Conservation (phyloP, 2,797 vertebrate species). For the Enteromius afrohamiltoni region DNA sequence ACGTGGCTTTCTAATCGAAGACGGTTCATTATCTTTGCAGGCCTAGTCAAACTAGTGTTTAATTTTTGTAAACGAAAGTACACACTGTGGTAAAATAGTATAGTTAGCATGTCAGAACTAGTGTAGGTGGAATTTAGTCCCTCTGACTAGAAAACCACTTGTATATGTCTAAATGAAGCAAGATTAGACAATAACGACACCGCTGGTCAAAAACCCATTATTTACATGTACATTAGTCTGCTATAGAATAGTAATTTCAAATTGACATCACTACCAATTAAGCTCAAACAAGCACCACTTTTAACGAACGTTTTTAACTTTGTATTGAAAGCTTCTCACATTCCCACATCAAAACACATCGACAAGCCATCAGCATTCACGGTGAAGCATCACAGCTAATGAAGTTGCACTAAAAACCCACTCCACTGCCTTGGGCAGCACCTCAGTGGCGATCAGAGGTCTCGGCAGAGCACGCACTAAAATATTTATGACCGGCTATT, state of each 20-base stretch:
- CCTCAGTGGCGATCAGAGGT: constrained; percentile 41
- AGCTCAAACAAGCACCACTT: constrained; percentile 29
- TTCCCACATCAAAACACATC: constrained; percentile 41
- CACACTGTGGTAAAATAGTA: not conserved
- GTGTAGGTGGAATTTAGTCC: not conserved
- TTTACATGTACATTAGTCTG: constrained; percentile 4
- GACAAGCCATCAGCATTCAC: constrained; percentile 40
- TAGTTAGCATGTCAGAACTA: too few relatives aligned
- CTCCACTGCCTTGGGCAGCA: constrained; percentile 38
- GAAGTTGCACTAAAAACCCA: constrained; percentile 45
- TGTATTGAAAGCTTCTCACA: constrained; percentile 24
- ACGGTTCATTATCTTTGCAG: not conserved
- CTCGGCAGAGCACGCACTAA: constrained; percentile 44
- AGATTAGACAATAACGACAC: not conserved
- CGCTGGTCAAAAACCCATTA: not conserved
- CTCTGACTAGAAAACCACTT: not conserved
- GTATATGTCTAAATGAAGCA: not conserved
- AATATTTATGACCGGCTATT: constrained; percentile 65
- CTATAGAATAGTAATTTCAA: constrained; percentile 11
- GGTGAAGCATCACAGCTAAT: constrained; percentile 37
- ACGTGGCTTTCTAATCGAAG: not conserved
- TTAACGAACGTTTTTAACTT: constrained; percentile 16
- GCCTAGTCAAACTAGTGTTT: not conserved
- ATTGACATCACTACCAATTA: constrained; percentile 33
- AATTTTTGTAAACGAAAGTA: not conserved